A percentile compares a stretch with the other conserved stretches of the same genome.
Evolutionary conservation across 2,888 invertebrate species (phyloP).

Genomic region (Caenorhabditis japonica): DNA sequence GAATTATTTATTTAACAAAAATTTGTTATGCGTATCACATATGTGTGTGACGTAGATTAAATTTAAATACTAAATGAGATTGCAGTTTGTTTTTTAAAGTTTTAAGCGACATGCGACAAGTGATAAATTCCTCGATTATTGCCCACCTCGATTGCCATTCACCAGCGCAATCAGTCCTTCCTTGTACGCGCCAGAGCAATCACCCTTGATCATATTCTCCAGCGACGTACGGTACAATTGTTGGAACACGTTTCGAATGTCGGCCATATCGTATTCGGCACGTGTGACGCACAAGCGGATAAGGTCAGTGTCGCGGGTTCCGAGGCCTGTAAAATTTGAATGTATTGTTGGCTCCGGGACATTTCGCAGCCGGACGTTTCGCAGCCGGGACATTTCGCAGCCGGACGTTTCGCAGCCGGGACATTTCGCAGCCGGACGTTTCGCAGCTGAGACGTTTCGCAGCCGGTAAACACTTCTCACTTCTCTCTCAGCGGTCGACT

Average conservation of each 20-base stretch:
- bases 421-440: no score
- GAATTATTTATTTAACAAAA: not conserved
- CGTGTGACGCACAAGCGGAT: conserved; percentile 77
- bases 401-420: no score
- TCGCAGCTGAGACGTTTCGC: no score
- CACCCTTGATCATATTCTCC: conserved; percentile 68
- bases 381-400: no score
- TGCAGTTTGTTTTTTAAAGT: conserved; percentile 41
- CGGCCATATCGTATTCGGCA: conserved; percentile 80
- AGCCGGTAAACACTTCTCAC: no score
- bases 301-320: conserved; percentile 76
- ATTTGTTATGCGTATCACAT: conserved; percentile 8
- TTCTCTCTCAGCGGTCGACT: no score
- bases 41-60: not conserved
- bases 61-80: conserved; percentile 19
- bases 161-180: conserved; percentile 71
- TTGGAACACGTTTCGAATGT: conserved; percentile 60
- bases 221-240: conserved; percentile 55
- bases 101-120: conserved; percentile 24
- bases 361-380: no score
- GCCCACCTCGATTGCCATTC: conserved; percentile 59
- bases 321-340: conserved; percentile 68
- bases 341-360: no score
- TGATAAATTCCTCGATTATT: conserved; percentile 5
- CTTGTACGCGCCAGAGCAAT: conserved; percentile 72